Conservation (phyloP, 2,113 vertebrate species). For the Rhinolophus ferrumequinum region DNA sequence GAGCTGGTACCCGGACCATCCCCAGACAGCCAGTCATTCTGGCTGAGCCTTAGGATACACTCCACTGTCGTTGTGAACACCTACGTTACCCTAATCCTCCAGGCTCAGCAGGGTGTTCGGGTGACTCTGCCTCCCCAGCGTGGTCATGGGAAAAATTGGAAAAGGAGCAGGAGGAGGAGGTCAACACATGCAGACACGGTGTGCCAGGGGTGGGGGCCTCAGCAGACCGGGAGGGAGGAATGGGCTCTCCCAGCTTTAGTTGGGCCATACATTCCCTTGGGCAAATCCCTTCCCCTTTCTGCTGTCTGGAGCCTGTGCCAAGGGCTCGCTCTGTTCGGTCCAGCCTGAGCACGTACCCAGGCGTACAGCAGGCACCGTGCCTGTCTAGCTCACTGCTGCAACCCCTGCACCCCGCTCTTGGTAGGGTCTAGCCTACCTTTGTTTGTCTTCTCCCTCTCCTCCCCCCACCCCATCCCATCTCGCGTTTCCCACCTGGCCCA, state of each 20-base stretch:
- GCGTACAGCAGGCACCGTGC: rapidly evolving
- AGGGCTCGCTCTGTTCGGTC: not conserved
- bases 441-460: not conserved
- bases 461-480: too few species aligned
- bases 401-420: rapidly evolving
- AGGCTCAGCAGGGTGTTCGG: not conserved
- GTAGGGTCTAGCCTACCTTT: not conserved
- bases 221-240: not conserved
- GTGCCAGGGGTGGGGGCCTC: too few species aligned
- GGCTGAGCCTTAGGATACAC: not conserved
- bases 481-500: not conserved
- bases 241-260: rapidly evolving
- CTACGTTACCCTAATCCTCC: not conserved
- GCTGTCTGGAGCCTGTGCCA: not conserved
- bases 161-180: not conserved
- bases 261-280: not conserved
- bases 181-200: rapidly evolving
- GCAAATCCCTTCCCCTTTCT: too few species aligned
- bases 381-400: not conserved
- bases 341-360: not conserved
- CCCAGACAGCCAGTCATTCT: not conserved
- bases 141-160: not conserved
- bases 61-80: not conserved
- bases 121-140: not conserved
- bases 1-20: rapidly evolving